Evolutionary conservation across 2,113 vertebrate species (phyloP).

Genomic region (Carassius carassius): DNA sequence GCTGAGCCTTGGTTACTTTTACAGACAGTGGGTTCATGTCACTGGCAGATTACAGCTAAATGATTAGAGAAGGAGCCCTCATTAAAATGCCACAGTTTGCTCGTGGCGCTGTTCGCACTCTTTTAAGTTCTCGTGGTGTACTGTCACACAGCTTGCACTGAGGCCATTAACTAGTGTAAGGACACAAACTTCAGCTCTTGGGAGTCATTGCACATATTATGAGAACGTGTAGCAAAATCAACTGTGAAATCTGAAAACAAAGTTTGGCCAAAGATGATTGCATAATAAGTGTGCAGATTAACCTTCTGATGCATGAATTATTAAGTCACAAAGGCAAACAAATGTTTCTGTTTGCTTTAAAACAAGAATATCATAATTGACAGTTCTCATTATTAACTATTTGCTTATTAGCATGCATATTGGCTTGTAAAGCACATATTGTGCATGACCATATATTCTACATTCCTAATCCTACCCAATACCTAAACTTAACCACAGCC

Average conservation of each 20-base stretch:
- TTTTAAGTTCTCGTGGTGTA: slow-evolving; percentile 27
- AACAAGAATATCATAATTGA: not conserved
- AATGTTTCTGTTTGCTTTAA: not conserved
- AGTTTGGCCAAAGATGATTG: not conserved
- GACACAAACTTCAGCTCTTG: slow-evolving; percentile 24
- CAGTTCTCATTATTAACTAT: too few species aligned
- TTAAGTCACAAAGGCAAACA: not conserved
- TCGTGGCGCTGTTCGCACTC: slow-evolving; percentile 33
- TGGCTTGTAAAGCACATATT: too few species aligned
- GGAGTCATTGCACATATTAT: slow-evolving; percentile 32
- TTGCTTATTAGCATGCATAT: too few species aligned
- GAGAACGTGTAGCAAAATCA: slow-evolving; percentile 12
- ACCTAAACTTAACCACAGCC: too few species aligned
- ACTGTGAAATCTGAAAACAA: not conserved
- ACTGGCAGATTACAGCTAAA: slow-evolving; percentile 16
- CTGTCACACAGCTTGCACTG: slow-evolving; percentile 43
- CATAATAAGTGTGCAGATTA: not conserved
- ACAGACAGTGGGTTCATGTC: slow-evolving; percentile 23
- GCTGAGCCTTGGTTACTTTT: slow-evolving; percentile 26
- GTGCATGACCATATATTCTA: too few species aligned
- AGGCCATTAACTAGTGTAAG: slow-evolving; percentile 13
- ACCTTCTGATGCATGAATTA: not conserved
- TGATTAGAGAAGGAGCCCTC: slow-evolving; percentile 44
- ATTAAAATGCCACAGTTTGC: slow-evolving; percentile 47
- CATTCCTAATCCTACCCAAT: too few species aligned